Conservation (phyloP, 2,888 invertebrate species). For the Iselma pallidipennis region DNA sequence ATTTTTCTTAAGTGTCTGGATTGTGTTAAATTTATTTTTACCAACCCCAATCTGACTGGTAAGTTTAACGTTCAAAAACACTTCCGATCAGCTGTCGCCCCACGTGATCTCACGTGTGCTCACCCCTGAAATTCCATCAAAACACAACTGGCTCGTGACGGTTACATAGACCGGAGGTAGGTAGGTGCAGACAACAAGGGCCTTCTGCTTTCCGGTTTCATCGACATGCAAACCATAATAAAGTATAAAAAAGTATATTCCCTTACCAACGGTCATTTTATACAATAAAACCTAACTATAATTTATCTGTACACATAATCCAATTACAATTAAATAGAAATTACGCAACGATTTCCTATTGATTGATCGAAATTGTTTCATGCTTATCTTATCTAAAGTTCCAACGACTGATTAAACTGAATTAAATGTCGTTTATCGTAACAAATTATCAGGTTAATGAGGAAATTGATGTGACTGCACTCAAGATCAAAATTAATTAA, state of each 20-base stretch:
- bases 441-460: slow-evolving; percentile 23
- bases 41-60: slow-evolving; percentile 20
- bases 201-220: slow-evolving; percentile 28
- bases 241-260: too few relatives aligned
- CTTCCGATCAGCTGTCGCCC: slow-evolving; percentile 62
- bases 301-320: not conserved
- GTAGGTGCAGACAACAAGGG: slow-evolving; percentile 14
- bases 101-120: slow-evolving; percentile 44
- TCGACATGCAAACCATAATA: slow-evolving; percentile 21
- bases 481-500: slow-evolving; percentile 14
- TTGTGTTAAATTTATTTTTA: not conserved
- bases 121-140: slow-evolving; percentile 24
- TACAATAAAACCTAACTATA: not conserved
- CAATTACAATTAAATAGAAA: not conserved
- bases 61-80: slow-evolving; percentile 42
- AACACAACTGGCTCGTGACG: slow-evolving; percentile 24
- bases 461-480: slow-evolving; percentile 16
- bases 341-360: not conserved
- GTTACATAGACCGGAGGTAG: slow-evolving; percentile 25
- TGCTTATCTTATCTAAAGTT: not conserved
- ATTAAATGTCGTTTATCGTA: slow-evolving; percentile 12
- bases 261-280: not conserved
- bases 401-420: not conserved
- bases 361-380: not conserved
- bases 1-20: not conserved